Conservation (phyloP, 2,113 vertebrate genomes). For the Neotoma lepida region DNA sequence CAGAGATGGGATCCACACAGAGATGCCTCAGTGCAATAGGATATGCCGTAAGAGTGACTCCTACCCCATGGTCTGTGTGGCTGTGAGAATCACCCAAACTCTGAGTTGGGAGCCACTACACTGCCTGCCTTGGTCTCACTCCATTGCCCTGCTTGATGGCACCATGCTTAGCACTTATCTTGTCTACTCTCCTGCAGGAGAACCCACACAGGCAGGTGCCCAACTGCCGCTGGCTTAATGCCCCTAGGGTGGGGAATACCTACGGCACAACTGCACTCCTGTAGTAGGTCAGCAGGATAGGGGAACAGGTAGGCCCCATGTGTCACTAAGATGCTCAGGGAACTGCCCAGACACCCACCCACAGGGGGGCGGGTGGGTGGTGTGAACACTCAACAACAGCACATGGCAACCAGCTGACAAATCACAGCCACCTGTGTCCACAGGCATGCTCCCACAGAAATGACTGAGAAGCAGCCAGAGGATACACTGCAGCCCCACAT, state of each 20-base stretch:
- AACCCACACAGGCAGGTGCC: neutral
- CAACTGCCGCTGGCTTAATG: neutral
- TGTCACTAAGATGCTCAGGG: neutral
- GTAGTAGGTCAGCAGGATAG: neutral
- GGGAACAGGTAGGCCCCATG: rapidly evolving
- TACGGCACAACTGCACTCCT: rapidly evolving
- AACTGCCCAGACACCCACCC: neutral
- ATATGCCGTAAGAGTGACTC: rapidly evolving
- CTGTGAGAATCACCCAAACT: neutral
- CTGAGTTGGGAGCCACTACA: neutral
- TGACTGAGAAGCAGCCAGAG: neutral
- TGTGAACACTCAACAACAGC: no score
- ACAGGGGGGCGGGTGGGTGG: no score
- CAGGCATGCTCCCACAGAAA: no score
- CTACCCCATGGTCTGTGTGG: neutral
- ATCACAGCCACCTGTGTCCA: neutral
- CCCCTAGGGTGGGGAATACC: no score
- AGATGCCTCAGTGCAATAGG: neutral
- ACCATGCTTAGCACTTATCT: neutral
- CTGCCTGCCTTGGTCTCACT: no score
- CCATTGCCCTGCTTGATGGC: neutral
- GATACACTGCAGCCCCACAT: rapidly evolving
- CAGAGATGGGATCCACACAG: neutral
- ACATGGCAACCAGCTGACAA: no score
- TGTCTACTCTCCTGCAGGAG: neutral